These are phyloP conservation scores for Agrotis clavis DNA, from an alignment of 2,888 invertebrate species.

Conservation along the genomic window DNA sequence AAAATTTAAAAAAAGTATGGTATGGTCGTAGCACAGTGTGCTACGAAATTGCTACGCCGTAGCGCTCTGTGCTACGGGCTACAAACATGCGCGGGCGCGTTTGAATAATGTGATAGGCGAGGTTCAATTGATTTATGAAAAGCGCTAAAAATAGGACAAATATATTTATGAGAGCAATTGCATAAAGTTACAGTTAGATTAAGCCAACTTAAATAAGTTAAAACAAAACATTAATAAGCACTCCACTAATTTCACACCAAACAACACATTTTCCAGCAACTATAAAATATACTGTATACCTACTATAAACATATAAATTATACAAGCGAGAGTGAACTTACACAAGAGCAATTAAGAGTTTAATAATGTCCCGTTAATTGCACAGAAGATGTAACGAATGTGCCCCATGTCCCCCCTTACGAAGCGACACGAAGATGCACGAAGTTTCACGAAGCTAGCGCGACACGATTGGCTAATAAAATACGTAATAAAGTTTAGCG, in stretches of 20 bases:
- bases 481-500: slow-evolving; percentile 68
- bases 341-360: slow-evolving; percentile 79
- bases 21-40: background rate
- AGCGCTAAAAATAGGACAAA: background rate
- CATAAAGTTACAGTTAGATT: background rate
- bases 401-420: slow-evolving; percentile 72
- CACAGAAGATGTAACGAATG: slow-evolving; percentile 77
- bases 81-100: background rate
- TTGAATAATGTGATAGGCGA: background rate
- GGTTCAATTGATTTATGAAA: background rate
- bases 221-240: slow-evolving; percentile 33
- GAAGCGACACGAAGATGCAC: slow-evolving; percentile 22
- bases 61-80: slow-evolving; percentile 6
- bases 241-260: slow-evolving; percentile 32
- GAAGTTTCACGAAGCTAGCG: slow-evolving; percentile 36
- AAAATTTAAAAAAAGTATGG: no score
- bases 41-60: slow-evolving; percentile 37
- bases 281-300: slow-evolving; percentile 52
- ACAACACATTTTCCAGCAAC: slow-evolving; percentile 49
- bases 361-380: slow-evolving; percentile 80
- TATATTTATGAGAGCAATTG: background rate
- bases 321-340: slow-evolving; percentile 74
- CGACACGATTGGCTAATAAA: slow-evolving; percentile 73
- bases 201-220: background rate
- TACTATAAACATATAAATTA: slow-evolving; percentile 71